phyloP scores from a whole-genome alignment of 2,888 invertebrate genomes.

The Nysson spinosus region DNA sequence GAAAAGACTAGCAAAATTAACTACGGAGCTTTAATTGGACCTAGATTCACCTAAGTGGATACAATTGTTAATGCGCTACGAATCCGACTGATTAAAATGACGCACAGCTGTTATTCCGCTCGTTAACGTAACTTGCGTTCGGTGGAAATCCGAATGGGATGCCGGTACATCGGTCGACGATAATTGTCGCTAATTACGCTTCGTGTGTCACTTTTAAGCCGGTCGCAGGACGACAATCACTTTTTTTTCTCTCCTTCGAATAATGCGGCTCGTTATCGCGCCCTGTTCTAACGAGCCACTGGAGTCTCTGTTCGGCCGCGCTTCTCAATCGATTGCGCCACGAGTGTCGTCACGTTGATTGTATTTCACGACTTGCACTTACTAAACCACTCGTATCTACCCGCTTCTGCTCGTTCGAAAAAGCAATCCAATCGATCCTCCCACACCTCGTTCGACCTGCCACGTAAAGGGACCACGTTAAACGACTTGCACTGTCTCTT shows the following conservation, averaged over 20 bases:
- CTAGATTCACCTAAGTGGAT: slow-evolving; percentile 6
- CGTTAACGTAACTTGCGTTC: slow-evolving; percentile 29
- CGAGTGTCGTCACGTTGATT: slow-evolving; percentile 12
- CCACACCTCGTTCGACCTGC: background rate
- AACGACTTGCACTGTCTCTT: slow-evolving; percentile 15
- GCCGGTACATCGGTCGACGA: slow-evolving; percentile 3
- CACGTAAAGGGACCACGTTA: slow-evolving; percentile 15
- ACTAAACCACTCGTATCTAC: slow-evolving; percentile 31
- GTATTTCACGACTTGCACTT: slow-evolving; percentile 27
- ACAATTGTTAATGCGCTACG: slow-evolving; percentile 20
- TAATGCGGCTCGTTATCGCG: slow-evolving; percentile 26
- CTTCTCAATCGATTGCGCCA: slow-evolving; percentile 33
- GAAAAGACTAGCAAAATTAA: background rate
- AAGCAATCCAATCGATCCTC: slow-evolving; percentile 38
- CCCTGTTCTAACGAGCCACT: slow-evolving; percentile 31
- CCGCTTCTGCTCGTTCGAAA: slow-evolving; percentile 13
- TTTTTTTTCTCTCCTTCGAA: slow-evolving; percentile 12
- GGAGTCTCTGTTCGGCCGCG: slow-evolving; percentile 8
- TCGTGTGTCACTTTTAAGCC: slow-evolving; percentile 36
- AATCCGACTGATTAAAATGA: slow-evolving; percentile 30
- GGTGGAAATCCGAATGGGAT: slow-evolving; percentile 1
- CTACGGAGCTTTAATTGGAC: background rate
- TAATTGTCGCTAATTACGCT: slow-evolving; percentile 55
- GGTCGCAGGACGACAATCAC: background rate
- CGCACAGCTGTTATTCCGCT: slow-evolving; percentile 13